Conservation (phyloP, 2,888 invertebrate species). For the Andrena fulva region DNA sequence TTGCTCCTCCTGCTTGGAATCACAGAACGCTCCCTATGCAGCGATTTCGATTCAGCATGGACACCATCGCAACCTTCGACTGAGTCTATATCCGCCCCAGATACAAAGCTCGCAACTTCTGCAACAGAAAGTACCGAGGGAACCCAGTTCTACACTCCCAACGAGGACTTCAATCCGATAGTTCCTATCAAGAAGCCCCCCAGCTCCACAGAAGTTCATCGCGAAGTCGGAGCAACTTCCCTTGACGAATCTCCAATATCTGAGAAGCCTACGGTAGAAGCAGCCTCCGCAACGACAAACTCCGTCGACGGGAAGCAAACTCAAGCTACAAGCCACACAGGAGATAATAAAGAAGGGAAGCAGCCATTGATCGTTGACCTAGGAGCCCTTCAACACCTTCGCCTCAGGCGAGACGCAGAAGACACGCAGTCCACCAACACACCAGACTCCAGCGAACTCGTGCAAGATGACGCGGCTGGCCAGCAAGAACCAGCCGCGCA, state of each 20-base stretch:
- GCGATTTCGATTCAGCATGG: background rate
- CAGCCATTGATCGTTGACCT: background rate
- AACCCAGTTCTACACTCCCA: too few relatives aligned
- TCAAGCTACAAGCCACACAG: background rate
- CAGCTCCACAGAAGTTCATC: background rate
- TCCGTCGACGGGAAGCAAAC: background rate
- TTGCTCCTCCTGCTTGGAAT: background rate
- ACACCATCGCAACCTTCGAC: background rate
- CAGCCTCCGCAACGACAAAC: background rate
- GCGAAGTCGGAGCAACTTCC: background rate
- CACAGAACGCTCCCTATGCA: conserved; percentile 1
- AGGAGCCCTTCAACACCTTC: background rate
- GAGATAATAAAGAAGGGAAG: background rate
- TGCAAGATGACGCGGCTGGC: background rate
- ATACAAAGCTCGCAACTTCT: background rate
- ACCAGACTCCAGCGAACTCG: background rate
- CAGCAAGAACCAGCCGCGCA: background rate
- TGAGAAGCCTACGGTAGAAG: background rate
- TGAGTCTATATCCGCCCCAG: background rate
- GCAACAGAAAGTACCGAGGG: background rate
- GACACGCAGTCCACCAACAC: background rate
- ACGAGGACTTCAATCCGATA: background rate
- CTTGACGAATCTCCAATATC: background rate
- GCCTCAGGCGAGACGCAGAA: background rate
- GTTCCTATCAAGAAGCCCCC: background rate